Evolutionary conservation across 2,797 vertebrate genomes (phyloP).

Genomic region (Diglossa cyanea): DNA sequence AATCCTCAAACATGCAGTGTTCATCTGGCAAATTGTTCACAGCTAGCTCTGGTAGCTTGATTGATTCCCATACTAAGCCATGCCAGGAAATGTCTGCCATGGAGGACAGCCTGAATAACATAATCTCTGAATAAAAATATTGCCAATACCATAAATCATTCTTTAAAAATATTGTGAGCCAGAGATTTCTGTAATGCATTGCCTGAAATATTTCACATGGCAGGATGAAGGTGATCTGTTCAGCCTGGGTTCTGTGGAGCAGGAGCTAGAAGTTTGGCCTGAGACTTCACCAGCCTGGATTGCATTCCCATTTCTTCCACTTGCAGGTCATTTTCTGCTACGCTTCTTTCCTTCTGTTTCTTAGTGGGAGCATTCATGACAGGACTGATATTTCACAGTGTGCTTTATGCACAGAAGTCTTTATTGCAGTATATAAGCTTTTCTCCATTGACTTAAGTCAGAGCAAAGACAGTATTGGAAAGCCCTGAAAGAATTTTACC

Average conservation of each 20-base stretch:
- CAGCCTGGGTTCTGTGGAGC: not conserved
- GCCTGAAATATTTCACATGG: not conserved
- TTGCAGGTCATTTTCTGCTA: not conserved
- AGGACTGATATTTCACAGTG: not conserved
- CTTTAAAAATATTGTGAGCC: not conserved
- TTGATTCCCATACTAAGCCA: fast-evolving
- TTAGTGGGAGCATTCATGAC: not conserved
- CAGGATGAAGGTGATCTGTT: not conserved
- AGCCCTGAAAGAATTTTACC: not conserved
- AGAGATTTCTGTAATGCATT: fast-evolving
- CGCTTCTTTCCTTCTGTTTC: not conserved
- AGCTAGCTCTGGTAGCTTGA: not conserved
- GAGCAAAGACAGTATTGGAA: not conserved
- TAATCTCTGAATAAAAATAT: not conserved
- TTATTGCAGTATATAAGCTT: not conserved
- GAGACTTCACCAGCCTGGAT: not conserved
- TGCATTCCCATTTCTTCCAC: not conserved
- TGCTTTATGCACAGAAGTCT: not conserved
- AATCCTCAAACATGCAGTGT: not conserved
- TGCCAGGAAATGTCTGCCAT: not conserved
- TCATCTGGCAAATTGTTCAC: not conserved
- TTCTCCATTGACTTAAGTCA: not conserved
- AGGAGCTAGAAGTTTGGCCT: not conserved
- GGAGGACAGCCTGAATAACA: not conserved
- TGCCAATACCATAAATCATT: not conserved